Evolutionary conservation across 2,113 vertebrate species (phyloP), one percentile per base, ranked within the genome.

Genomic region (Casuarius casuarius): DNA sequence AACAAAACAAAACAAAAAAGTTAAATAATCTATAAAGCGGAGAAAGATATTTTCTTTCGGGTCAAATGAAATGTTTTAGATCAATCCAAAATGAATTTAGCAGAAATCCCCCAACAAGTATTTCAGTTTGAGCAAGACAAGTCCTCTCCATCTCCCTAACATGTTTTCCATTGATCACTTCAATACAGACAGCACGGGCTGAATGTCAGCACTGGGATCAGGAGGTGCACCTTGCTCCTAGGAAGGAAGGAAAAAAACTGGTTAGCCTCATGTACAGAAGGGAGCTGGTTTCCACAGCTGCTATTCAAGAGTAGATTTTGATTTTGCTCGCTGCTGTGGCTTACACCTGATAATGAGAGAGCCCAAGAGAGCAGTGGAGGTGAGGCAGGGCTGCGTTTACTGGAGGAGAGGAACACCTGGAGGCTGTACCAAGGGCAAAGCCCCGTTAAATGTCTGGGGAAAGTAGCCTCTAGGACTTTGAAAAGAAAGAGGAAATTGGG

Each of bases 51-150:
- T 93, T 95, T 92, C 54, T 96, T 90, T 88, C 74, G 46, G 79
- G 54, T 83, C 90, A 83, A 86, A 94, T 90, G 63, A 96, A 96
- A 95, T 88, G 82, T 71, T 87, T 82, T 85, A 63, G 85, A 95
- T 96, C 95, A 95, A 97, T 97, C 59, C 72, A 96, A 96, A 97
- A 67, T 51, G 26, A 92, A 73, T 97, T 96, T 87, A 80, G 26
- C 49, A 92, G 82, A 95, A 95, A 82, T 82, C 29, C 25, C 58
- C 18, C 81, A 84, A 59, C 61, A 90, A 85, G 65, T 85, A 66
- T 88, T 96, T 96, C 54, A 62, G 67, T 88, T 93, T 80, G 94
- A 91, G 84, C 71, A 83, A 87, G 93, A 96, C 93, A 95, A 63
- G 93, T 88, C 78, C 54, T 59, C 91, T 96, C 90, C 90, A 93